Evolutionary conservation across 1,140 invertebrate genomes (phyloP), one percentile per base, ranked within the genome.

Genomic region (Aphelinus certus): DNA sequence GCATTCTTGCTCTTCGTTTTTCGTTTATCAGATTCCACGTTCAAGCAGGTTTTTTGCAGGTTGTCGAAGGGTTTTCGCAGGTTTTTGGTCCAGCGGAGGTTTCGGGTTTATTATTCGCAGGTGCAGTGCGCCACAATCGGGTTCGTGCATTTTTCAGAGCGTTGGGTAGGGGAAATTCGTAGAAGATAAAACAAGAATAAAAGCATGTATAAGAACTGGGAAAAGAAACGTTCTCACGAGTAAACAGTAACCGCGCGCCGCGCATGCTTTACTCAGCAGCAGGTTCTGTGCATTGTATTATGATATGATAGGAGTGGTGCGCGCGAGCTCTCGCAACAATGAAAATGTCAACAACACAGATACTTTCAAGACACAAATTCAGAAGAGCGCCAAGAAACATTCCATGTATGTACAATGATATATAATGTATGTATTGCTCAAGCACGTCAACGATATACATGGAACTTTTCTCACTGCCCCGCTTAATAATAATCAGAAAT

Each of bases 1-100:
- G 89, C 96, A 97, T 92, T 95, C 93, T 90, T 93, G 93, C 90
- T 95, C 94, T 95, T 92, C 3, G 43, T 76, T 78, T 55, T 26
- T 26, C 26, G 26, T 26, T 26, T 0, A 26, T 26, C 26, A 26
- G 26, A 26, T 26, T 26, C 26, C 26, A 26, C 26, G 26, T 26
- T 26, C 26, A 26, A 26, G 26, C 26, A 26, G 26, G 26, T 26
- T 49, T 65, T 70, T 74, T 67, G 69, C 67, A 66, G 47, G 73
- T 79, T 55, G 76, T 53, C 66, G 69, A 58, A 55, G 76, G 46
- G 70, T 46, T 62, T 47, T 48, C 48, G 46, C 46, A 7, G 10
- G 1, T 60, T 60, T 9, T n/a, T 3, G 3, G 58, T 60, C 6
- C 43, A 45, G 43, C 2, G 61, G 26, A 26, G 26, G 26, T 26